These are phyloP conservation scores for Ceratina calcarata DNA, from an alignment of 1,140 invertebrate species.

Conservation along the genomic window DNA sequence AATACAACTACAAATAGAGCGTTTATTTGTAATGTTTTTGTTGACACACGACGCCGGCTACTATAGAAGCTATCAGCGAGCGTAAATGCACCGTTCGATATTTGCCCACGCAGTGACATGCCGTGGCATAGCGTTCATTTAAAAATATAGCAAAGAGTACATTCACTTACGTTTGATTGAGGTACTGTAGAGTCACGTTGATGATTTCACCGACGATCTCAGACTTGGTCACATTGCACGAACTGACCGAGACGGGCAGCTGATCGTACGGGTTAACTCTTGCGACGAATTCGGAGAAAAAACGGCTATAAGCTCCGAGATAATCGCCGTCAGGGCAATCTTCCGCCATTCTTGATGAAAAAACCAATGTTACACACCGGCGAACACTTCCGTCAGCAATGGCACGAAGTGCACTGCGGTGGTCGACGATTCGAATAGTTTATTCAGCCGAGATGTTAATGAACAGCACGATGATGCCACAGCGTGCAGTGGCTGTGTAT, in stretches of 20 bases:
- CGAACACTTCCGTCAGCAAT: neutral
- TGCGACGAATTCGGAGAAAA: conserved; percentile 86
- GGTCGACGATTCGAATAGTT: neutral
- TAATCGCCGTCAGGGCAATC: conserved; percentile 82
- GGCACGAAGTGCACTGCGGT: neutral
- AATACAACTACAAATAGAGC: neutral
- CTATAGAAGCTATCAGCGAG: conserved; percentile 25
- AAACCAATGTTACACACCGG: neutral
- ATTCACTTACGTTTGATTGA: conserved; percentile 86
- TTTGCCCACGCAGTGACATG: conserved; percentile 20
- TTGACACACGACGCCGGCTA: conserved; percentile 9
- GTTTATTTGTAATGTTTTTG: neutral
- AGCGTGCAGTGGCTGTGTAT: too few relatives aligned
- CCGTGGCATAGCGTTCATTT: conserved; percentile 2
- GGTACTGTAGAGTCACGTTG: conserved; percentile 88
- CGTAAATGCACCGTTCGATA: conserved; percentile 19
- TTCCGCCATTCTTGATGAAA: conserved; percentile 59
- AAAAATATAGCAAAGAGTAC: conserved; percentile 3
- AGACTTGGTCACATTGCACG: conserved; percentile 84
- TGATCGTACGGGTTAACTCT: conserved; percentile 86
- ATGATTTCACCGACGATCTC: conserved; percentile 89
- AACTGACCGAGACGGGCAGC: conserved; percentile 86
- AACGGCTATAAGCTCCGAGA: conserved; percentile 84
- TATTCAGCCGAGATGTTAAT: neutral
- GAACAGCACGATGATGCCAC: too few relatives aligned